Evolutionary conservation across 2,113 vertebrate genomes (phyloP).

Genomic region (Ploceus nigricollis): DNA sequence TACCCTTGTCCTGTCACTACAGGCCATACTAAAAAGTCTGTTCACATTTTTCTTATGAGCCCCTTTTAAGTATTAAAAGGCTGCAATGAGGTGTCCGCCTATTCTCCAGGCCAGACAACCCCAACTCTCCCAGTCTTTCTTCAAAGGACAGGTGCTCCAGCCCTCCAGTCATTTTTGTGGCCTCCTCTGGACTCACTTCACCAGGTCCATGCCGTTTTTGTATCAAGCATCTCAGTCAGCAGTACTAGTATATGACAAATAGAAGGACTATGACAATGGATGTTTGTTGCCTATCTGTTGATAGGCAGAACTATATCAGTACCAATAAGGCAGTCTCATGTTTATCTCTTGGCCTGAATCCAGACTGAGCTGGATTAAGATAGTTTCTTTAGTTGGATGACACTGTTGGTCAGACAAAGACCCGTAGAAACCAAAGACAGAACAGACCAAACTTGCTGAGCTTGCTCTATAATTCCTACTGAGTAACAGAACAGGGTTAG

Average conservation of each 20-base stretch:
- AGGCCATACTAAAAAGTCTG: neutral
- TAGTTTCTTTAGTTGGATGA: neutral
- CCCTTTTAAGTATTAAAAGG: neutral
- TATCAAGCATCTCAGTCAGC: rapidly evolving
- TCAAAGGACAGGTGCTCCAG: neutral
- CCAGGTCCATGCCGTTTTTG: neutral
- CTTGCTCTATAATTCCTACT: neutral
- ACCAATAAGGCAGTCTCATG: neutral
- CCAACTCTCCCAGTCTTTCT: neutral
- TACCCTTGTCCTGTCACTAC: rapidly evolving
- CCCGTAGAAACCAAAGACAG: neutral
- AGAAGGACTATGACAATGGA: neutral
- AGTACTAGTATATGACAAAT: neutral
- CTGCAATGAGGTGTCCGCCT: rapidly evolving
- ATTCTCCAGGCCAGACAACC: neutral
- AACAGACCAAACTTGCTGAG: neutral
- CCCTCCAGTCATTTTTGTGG: neutral
- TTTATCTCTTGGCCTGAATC: neutral
- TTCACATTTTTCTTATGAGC: neutral
- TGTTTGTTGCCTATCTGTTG: rapidly evolving
- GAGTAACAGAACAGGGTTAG: neutral
- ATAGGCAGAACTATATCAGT: neutral
- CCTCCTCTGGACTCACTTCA: neutral
- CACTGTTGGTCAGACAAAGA: neutral
- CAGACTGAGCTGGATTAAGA: neutral